Evolutionary conservation across 2,888 invertebrate species (phyloP).

Genomic region (Acleris cristana): DNA sequence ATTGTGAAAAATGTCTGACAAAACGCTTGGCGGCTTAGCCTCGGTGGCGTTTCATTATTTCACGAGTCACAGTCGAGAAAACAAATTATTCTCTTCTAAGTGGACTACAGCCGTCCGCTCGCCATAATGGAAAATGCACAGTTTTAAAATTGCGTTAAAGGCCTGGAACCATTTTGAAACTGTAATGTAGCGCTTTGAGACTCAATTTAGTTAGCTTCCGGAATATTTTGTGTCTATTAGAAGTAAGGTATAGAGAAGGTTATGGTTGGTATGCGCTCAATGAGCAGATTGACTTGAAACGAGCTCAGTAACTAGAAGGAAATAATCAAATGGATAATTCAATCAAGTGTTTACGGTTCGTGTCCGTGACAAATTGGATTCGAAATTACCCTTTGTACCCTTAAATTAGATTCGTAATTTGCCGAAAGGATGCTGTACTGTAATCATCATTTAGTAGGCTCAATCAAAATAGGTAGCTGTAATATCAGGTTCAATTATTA

Average conservation of each 20-base stretch:
- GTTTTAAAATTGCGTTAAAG: slow-evolving; percentile 17
- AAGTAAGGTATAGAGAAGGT: no score
- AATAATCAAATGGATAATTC: background rate
- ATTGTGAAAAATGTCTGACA: slow-evolving; percentile 23
- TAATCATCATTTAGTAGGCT: no score
- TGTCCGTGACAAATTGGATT: no score
- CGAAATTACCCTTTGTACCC: no score
- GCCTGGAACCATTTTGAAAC: background rate
- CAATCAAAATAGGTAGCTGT: no score
- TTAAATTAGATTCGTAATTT: no score
- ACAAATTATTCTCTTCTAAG: slow-evolving; percentile 25
- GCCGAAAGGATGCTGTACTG: no score
- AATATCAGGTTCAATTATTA: no score
- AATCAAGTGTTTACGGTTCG: no score
- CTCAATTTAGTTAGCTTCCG: background rate
- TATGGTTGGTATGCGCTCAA: no score
- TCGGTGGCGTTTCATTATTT: slow-evolving; percentile 30
- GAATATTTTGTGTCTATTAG: background rate
- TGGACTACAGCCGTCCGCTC: slow-evolving; percentile 13
- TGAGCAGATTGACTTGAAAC: no score
- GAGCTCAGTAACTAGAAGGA: no score
- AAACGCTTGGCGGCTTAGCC: slow-evolving; percentile 14
- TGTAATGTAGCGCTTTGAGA: background rate
- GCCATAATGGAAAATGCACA: slow-evolving; percentile 3
- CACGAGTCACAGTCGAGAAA: slow-evolving; percentile 27